Base-by-base conservation (phyloP, 1,140 invertebrate species). In the Neodiprion lecontei region DNA sequence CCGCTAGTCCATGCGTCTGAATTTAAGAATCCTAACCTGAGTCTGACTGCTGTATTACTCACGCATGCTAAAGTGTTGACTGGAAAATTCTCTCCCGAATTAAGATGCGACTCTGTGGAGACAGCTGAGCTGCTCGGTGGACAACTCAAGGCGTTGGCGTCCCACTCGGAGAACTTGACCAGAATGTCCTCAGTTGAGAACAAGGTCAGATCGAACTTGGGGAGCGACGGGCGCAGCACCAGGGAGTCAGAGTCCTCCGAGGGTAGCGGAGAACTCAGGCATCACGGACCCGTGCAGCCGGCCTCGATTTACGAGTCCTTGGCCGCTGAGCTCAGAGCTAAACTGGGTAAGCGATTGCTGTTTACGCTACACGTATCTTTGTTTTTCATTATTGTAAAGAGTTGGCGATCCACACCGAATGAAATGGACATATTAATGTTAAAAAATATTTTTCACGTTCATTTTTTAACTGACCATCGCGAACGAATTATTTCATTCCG, bases 321-420 rank as follows among this genome's bases (percentile, higher is more conserved):
- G 76, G 96, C 97, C 8, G 96, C 96, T 0, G 97, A 99, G 84
- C 88, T 98, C 65, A 91, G 96, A 77, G 94, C 94, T 76, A 97
- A 98, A 85, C 89, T 98, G 77, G 92, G 91, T 85, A 74, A 80
- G 79, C 79, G 8, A 5, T 5, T 2, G 1, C 28, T 40, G 28
- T 40, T 40, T 40, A 40, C 28, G 28, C 28, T 40, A 40, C 28
- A 40, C 40, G 28, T 40, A 40, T 40, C 28, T 40, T 40, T 40
- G 28, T 40, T 40, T 40, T 3, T 5, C 28, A 40, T 40, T 40
- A 3, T 40, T 40, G 28, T 21, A 21, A 21, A 21, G 17, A 21
- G 17, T 21, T 21, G 17, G 17, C 17, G 17, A 21, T 21, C 17
- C 17, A 21, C 17, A 21, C 17, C 0, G 17, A 21, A 21, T 21